Percentiles rank a stretch among this genome's conserved stretches.
Evolutionary conservation across 2,888 invertebrate species (phyloP).

Genomic region (Perdita meconis): DNA sequence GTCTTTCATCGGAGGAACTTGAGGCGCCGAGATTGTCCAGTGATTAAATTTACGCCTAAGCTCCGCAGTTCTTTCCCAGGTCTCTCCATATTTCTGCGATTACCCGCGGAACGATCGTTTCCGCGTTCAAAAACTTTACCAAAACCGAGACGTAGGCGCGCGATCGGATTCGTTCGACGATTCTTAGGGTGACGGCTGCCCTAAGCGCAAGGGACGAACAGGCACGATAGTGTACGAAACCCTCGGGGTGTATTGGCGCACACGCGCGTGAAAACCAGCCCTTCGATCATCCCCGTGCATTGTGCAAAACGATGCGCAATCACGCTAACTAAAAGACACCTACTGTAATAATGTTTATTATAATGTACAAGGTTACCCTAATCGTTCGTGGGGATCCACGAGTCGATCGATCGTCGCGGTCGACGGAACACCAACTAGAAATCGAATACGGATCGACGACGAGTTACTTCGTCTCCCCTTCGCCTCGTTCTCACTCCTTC

Average conservation of each 20-base stretch:
- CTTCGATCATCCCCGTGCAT: slow-evolving; percentile 39
- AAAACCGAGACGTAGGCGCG: too few species aligned
- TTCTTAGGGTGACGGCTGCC: slow-evolving; percentile 50
- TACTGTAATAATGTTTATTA: slow-evolving; percentile 23
- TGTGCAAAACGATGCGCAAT: slow-evolving; percentile 29
- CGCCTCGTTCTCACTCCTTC: not conserved
- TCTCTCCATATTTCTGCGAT: too few species aligned
- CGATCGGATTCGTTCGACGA: slow-evolving; percentile 73
- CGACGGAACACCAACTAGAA: not conserved
- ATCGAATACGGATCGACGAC: slow-evolving; percentile 32
- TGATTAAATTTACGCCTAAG: not conserved
- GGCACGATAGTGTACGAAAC: slow-evolving; percentile 48
- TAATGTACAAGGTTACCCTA: slow-evolving; percentile 31
- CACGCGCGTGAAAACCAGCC: slow-evolving; percentile 28
- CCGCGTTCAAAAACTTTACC: too few species aligned
- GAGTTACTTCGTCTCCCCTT: not conserved
- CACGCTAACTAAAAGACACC: slow-evolving; percentile 38
- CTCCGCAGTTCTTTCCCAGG: not conserved
- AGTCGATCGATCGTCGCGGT: slow-evolving; percentile 21
- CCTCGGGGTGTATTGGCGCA: slow-evolving; percentile 44
- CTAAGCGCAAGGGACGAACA: slow-evolving; percentile 44
- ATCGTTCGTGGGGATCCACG: not conserved
- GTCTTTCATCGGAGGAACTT: too few species aligned
- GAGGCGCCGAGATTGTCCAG: not conserved
- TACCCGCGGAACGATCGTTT: too few species aligned